Conservation (phyloP, 2,888 invertebrate genomes). For the Stenodema calcarata region DNA sequence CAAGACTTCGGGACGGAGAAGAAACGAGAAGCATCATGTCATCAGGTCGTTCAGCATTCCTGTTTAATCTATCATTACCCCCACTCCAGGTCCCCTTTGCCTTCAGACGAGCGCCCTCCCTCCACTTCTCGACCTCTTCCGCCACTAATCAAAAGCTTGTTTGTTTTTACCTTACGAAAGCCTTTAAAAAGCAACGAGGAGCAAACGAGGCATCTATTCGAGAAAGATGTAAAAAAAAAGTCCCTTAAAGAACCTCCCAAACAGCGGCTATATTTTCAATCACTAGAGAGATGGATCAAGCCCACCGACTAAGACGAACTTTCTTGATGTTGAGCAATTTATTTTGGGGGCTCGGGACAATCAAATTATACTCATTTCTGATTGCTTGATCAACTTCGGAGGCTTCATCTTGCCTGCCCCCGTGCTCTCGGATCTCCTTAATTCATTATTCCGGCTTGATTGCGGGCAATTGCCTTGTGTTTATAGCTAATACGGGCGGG, state of each 20-base stretch:
- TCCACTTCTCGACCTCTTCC: not conserved
- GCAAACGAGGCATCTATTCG: conserved; percentile 36
- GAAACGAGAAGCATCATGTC: conserved; percentile 45
- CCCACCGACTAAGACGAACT: not conserved
- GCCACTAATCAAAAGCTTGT: conserved; percentile 45
- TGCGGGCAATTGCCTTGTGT: not conserved
- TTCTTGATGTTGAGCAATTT: not conserved
- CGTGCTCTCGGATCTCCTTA: not conserved
- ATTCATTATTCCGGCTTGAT: not conserved
- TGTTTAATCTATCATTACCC: conserved; percentile 51
- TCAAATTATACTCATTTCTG: conserved; percentile 2
- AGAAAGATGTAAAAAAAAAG: not conserved
- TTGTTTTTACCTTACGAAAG: conserved; percentile 29
- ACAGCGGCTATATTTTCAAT: not conserved
- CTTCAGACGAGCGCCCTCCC: not conserved
- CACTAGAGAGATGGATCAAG: not conserved
- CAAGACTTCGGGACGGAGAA: conserved; percentile 18
- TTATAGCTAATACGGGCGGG: not conserved
- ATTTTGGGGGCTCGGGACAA: not conserved
- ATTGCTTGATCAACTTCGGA: not conserved
- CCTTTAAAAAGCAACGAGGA: conserved; percentile 19
- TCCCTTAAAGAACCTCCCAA: not conserved
- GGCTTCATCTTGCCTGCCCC: not conserved
- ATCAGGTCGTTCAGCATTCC: conserved; percentile 47
- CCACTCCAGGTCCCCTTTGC: not conserved